Evolutionary conservation across 2,113 vertebrate species (phyloP).

Genomic region (Felis catus): F.catus_Fca126_mat1.0 CM031425.1:54888501-54889000

Average conservation of each 20-base stretch:
- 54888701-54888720: neutral
- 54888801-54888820: neutral
- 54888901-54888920: neutral
- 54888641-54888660: rapidly evolving
- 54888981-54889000: too few species aligned
- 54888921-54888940: too few species aligned
- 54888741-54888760: neutral
- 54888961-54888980: too few species aligned
- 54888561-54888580: neutral
- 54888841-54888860: neutral
- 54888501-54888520: rapidly evolving
- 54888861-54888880: neutral
- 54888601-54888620: constrained; percentile 41
- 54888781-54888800: neutral
- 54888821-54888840: rapidly evolving
- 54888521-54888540: neutral
- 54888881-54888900: neutral
- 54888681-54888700: neutral
- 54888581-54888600: too few species aligned
- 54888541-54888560: rapidly evolving
- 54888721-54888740: neutral
- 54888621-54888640: neutral
- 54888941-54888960: too few species aligned
- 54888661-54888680: neutral
- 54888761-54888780: too few species aligned